These are phyloP conservation scores for Phocides pigmalion DNA, from an alignment of 1,140 invertebrate genomes.

Conservation along the genomic window DNA sequence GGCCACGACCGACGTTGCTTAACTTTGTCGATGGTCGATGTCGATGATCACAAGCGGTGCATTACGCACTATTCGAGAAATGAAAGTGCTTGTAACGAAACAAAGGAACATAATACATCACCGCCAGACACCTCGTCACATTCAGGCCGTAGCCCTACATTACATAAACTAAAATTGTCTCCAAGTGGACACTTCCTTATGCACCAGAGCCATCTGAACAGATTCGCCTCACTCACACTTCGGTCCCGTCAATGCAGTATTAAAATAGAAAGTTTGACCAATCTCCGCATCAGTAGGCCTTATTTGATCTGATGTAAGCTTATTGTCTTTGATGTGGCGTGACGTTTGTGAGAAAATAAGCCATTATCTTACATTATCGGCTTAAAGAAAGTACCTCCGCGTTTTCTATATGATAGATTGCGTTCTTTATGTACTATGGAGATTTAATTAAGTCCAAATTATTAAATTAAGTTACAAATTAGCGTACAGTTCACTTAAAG, in stretches of 20 bases:
- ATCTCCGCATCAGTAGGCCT: constrained; percentile 13
- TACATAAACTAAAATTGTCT: constrained; percentile 12
- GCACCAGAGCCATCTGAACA: constrained; percentile 1
- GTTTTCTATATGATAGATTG: background rate
- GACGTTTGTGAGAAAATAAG: constrained; percentile 18
- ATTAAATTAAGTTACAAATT: too few species aligned
- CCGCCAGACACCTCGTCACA: background rate
- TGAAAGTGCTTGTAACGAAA: constrained; percentile 1
- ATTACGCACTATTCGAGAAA: too few species aligned
- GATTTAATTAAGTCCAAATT: too few species aligned
- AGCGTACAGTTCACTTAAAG: too few species aligned
- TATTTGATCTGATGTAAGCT: constrained; percentile 29
- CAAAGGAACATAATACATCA: constrained; percentile 7
- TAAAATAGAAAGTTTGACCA: constrained; percentile 29
- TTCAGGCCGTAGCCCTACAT: background rate
- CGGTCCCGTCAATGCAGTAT: constrained; percentile 17
- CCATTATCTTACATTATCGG: constrained; percentile 11
- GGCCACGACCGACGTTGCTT: too few species aligned
- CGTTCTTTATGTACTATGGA: background rate
- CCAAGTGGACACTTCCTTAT: constrained; percentile 22
- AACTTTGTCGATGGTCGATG: too few species aligned
- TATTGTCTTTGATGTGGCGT: constrained; percentile 26
- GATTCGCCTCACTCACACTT: constrained; percentile 23
- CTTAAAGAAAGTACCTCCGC: background rate
- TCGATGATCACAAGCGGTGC: too few species aligned